phyloP scores from a whole-genome alignment of 2,797 vertebrate species.

The Chelonia mydas region DNA sequence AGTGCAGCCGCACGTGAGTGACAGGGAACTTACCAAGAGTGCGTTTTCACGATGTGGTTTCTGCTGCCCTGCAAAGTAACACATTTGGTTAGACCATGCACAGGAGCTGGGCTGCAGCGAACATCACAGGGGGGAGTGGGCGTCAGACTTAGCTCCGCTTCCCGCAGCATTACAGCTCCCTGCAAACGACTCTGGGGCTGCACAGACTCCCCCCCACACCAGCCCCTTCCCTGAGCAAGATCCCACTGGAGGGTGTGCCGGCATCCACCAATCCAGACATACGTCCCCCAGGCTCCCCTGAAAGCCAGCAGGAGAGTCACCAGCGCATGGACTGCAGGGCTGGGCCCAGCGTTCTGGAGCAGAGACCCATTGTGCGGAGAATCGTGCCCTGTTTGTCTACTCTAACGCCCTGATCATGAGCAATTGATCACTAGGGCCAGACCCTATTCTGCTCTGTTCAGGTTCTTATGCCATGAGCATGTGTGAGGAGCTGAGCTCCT shows the following conservation, averaged over 20 bases:
- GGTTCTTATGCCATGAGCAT: background rate
- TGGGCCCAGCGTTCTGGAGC: background rate
- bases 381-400: background rate
- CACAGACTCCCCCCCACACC: fast-evolving
- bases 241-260: background rate
- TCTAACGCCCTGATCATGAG: background rate
- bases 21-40: background rate
- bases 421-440: background rate
- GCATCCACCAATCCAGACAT: background rate
- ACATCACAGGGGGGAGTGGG: background rate
- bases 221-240: background rate
- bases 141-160: background rate
- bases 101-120: fast-evolving
- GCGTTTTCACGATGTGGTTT: slow-evolving; percentile 12
- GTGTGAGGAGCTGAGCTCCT: background rate
- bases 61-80: slow-evolving; percentile 56
- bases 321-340: no score
- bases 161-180: background rate
- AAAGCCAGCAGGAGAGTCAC: background rate
- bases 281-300: background rate
- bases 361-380: background rate
- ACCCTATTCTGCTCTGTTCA: background rate
- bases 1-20: fast-evolving
- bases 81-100: background rate
- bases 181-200: background rate